Conservation (phyloP, 2,888 invertebrate genomes). For the Ashinkailepas kermadecensis region DNA sequence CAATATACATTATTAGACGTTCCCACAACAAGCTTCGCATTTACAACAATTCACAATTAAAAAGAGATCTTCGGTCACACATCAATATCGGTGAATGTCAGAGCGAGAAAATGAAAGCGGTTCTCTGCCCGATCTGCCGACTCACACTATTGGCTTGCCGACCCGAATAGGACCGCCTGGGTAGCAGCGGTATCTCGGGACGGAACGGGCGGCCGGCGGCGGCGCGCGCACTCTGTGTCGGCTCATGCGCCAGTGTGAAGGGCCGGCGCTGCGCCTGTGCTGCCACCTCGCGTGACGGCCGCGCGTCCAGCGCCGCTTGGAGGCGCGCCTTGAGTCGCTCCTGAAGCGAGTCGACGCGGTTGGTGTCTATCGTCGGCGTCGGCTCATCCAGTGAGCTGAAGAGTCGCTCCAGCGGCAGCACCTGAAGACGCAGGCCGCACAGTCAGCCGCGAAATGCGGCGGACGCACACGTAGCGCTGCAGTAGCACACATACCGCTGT, state of each 20-base stretch:
- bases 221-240: neutral
- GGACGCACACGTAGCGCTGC: too few relatives aligned
- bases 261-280: neutral
- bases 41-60: too few relatives aligned
- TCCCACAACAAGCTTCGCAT: too few relatives aligned
- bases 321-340: neutral
- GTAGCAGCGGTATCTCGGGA: neutral
- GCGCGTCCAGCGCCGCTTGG: conserved; percentile 21
- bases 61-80: too few relatives aligned
- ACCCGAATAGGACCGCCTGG: neutral
- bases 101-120: too few relatives aligned
- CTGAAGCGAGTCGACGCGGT: conserved; percentile 21
- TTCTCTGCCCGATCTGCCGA: neutral
- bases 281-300: conserved; percentile 6
- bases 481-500: too few relatives aligned
- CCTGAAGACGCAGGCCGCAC: conserved; percentile 23
- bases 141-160: neutral
- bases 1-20: too few relatives aligned
- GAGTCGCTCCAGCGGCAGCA: conserved; percentile 49
- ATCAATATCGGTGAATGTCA: too few relatives aligned
- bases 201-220: neutral
- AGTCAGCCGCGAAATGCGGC: too few relatives aligned
- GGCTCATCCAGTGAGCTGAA: conserved; percentile 42
- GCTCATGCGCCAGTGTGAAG: neutral
- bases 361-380: conserved; percentile 49